Evolutionary conservation across 2,888 invertebrate species (phyloP), one percentile per base, ranked within the genome.

Genomic region (Chrysodeixis includens): DNA sequence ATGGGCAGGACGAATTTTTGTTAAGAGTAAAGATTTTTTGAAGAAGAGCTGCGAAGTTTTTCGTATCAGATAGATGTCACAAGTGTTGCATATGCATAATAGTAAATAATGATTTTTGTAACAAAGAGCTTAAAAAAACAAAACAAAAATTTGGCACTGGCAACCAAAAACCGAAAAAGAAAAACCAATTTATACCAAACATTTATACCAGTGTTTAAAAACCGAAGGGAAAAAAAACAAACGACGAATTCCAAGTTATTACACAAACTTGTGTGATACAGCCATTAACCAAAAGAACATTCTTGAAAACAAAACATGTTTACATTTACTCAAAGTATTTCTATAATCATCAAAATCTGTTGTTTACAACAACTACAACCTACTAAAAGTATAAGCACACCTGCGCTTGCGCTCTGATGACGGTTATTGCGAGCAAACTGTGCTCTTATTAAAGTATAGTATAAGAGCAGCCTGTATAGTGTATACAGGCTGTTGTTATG

Each of bases 341-440:
- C 12, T 40, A 54, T 63, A 70, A 64, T 61, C 52, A 51, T 71
- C 14, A 26, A 73, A 74, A 72, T 76, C 73, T 46, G n/a, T 71
- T 65, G 60, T 5, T 0, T 22, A 72, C 53, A 26, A 26, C 26
- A 26, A 18, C 46, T 52, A 60, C 20, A 66, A 68, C 69, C 64
- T 63, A 66, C 69, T 58, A n/a, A n/a, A n/a, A 61, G 56, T 51
- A 66, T 71, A 69, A 65, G 59, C 85, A 85, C 88, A 89, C 88
- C 89, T 88, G 81, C 78, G 76, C 68, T 57, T 49, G 67, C 88
- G 79, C 74, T n/a, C 69, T 90, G 90, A 92, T 92, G 87, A 91
- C 86, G 86, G 92, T 88, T 88, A 92, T 92, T 91, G 82, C 78
- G 86, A 83, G 84, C 79, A 78, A 83, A 83, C 84, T 83, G 75